Evolutionary conservation across 1,140 invertebrate species (phyloP).

Genomic region (Panagrolaimus sp.): DNA sequence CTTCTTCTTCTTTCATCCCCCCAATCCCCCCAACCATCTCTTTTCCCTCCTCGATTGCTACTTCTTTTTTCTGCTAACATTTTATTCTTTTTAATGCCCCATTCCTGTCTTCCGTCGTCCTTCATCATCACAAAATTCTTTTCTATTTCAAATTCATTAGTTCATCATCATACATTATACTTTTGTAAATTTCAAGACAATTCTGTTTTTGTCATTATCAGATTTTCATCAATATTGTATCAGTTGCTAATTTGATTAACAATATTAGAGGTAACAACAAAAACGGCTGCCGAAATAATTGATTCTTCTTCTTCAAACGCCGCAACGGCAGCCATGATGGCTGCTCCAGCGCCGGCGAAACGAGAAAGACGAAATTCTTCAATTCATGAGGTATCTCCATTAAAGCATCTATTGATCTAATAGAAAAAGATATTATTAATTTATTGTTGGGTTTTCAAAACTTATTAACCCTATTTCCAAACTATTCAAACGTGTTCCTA

Average conservation of each 20-base stretch:
- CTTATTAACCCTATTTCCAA: too few relatives aligned
- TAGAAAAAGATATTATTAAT: constrained; percentile 7
- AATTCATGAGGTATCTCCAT: constrained; percentile 50
- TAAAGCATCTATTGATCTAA: constrained; percentile 5
- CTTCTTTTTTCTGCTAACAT: neutral
- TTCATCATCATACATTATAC: too few relatives aligned
- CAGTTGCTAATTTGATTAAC: neutral
- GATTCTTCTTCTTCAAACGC: neutral
- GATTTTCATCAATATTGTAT: neutral
- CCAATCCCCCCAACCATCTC: neutral
- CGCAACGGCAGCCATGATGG: neutral
- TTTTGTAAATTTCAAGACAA: too few relatives aligned
- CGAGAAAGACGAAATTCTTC: constrained; percentile 37
- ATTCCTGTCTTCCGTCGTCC: too few relatives aligned
- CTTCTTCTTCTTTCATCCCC: neutral
- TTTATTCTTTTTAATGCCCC: too few relatives aligned
- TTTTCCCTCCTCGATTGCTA: neutral
- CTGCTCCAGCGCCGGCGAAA: neutral
- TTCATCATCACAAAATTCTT: too few relatives aligned
- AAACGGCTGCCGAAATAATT: neutral
- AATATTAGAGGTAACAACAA: neutral
- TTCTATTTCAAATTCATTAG: too few relatives aligned
- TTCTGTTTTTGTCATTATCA: neutral
- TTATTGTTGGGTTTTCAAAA: constrained; percentile 19
- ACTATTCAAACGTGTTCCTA: too few relatives aligned